Base-by-base conservation (phyloP, 2,797 vertebrate species). In the Nothura maculosa region DNA sequence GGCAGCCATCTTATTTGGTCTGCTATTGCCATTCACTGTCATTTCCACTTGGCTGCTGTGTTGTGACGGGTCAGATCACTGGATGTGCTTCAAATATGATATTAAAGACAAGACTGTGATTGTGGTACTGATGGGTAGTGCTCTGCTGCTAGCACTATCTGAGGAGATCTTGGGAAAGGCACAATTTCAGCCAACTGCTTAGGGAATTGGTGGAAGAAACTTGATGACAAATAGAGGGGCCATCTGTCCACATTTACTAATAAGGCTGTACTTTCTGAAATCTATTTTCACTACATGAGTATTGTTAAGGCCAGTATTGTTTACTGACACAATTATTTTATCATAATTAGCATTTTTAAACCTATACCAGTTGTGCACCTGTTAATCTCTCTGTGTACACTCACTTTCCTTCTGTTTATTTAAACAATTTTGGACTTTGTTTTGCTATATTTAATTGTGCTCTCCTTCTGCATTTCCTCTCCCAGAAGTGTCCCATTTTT, bases 21-120 rank as follows among this genome's bases (percentile, higher is more conserved):
- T 95, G 85, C 96, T 96, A 93, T 96, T 97, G 96, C 97, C 97
- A 97, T 64, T 98, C 96, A 96, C 87, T 96, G 94, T 97, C 96
- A 93, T 97, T 98, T 98, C 94, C 93, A 96, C 95, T 96, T 97
- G 96, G 92, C 55, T 97, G 94, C 85, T 1, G 22, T 75, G 57
- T 87, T 95, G 87, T 73, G 96, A 96, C 93, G 75, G 93, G 95
- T 96, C 95, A 96, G 83, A 96, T 97, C 95, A 93, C 63, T 85
- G 48, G 48, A 94, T 94, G 83, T 90, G 91, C 62, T 93, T 84
- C 94, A 94, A 97, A 91, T 93, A 88, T 84, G 64, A 89, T 81
- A 92, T 64, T 80, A 92, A 96, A 90, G 64, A 85, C 62, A 67
- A 30, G 61, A 52, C 43, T 87, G 78, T 60, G 75, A 91, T 92